Evolutionary conservation across 2,797 vertebrate genomes (phyloP), one percentile per base, ranked within the genome.

Genomic region (Coluber constrictor): DNA sequence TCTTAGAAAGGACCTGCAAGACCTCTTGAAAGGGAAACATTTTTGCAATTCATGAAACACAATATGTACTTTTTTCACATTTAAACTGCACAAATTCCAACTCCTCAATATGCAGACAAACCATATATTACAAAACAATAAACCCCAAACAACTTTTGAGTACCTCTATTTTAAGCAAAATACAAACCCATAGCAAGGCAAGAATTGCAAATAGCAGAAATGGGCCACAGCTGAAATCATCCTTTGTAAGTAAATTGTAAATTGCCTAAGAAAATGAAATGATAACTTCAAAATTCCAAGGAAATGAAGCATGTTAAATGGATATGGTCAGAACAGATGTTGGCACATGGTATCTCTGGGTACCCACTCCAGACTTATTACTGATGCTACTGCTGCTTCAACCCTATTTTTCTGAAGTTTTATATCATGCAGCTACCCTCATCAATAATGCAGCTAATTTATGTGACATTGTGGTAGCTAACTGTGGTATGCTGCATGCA

Each of bases 41-140:
- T 47, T 5, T 87, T 74, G 27, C 88, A 51, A 4, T 6, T 11
- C 60, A 16, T 79, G 87, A 23, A 88, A n/a, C 55, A 89, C 74
- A 93, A 87, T 61, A 79, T 57, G 32, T 6, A 29, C 63, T 2
- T 9, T 90, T 90, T 16, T 13, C 51, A 94, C 1, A 23, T 91
- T 92, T 90, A 74, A 88, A 87, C 93, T 93, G 95, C 92, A 11
- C 27, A 20, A 87, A 94, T 90, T 74, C 0, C 56, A 91, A 27
- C 4, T 27, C 29, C 87, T n/a, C n/a, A 87, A 15, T 43, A 51
- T 66, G 60, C 37, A n/a, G 2, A 16, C 55, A 27, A 25, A 43
- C 18, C 66, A 91, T 5, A 90, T 7, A 93, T 29, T 63, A 63
- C 61, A 16, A 2, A 3, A 15, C 9, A 11, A 54, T 59, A 60